Evolutionary conservation across 2,113 vertebrate genomes (phyloP).

Genomic region (Gorsachius goisagi): DNA sequence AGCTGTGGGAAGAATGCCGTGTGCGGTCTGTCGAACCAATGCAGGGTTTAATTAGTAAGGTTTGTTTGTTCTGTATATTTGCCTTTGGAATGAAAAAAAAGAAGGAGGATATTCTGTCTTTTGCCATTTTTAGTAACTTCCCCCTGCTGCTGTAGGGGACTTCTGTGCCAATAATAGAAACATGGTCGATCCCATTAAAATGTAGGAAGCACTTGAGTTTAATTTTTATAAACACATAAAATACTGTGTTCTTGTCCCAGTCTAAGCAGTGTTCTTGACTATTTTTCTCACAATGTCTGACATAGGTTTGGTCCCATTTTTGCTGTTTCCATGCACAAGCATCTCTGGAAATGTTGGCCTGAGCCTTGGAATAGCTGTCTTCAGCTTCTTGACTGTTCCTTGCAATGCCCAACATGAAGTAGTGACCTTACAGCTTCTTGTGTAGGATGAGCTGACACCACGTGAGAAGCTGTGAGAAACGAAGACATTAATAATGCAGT

Average conservation of each 20-base stretch:
- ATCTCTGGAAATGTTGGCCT: background rate
- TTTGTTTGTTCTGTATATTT: background rate
- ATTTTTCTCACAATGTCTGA: background rate
- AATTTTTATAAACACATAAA: background rate
- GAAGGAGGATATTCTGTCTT: background rate
- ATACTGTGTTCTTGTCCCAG: background rate
- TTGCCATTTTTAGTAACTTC: background rate
- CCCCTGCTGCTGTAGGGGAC: background rate
- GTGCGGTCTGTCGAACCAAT: background rate
- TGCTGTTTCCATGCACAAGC: background rate
- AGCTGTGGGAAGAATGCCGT: background rate
- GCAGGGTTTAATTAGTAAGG: rapidly evolving
- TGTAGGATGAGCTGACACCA: background rate
- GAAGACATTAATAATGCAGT: rapidly evolving
- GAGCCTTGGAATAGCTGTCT: background rate
- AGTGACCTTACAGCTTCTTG: background rate
- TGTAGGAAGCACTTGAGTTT: background rate
- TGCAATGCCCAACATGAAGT: background rate
- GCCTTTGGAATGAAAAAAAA: background rate
- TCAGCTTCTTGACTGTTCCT: background rate
- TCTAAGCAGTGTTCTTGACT: background rate
- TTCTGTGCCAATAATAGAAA: background rate
- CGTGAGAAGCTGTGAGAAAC: background rate
- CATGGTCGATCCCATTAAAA: background rate
- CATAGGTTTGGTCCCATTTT: background rate